phyloP scores from a whole-genome alignment of 1,140 invertebrate species.

The Chironomus striatipennis region DNA sequence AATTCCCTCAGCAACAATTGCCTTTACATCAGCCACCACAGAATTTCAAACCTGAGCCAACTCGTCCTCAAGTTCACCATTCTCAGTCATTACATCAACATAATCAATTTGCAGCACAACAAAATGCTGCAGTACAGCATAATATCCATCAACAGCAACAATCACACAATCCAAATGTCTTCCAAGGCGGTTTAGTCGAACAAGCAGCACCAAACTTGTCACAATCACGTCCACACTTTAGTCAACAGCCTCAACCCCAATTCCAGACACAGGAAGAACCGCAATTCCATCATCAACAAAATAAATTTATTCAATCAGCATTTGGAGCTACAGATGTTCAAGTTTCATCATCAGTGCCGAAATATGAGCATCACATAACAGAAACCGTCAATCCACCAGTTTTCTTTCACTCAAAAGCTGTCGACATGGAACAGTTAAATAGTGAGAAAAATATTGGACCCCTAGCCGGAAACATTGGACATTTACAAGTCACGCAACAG shows the following conservation, averaged over 20 bases:
- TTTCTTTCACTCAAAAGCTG: not conserved
- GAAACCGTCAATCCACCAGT: slow-evolving; percentile 37
- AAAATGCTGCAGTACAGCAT: slow-evolving; percentile 25
- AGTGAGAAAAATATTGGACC: not conserved
- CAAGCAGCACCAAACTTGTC: slow-evolving; percentile 16
- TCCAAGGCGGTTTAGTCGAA: slow-evolving; percentile 20
- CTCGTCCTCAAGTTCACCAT: slow-evolving; percentile 27
- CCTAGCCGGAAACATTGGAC: not conserved
- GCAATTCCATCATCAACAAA: slow-evolving; percentile 29
- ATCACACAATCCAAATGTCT: slow-evolving; percentile 7
- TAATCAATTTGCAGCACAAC: slow-evolving; percentile 26
- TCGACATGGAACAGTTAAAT: not conserved
- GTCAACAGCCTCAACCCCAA: not conserved
- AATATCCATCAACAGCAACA: not conserved
- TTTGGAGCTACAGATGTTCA: slow-evolving; percentile 50
- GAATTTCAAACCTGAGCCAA: slow-evolving; percentile 31
- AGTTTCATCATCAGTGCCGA: slow-evolving; percentile 61
- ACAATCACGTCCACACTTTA: not conserved
- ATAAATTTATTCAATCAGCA: slow-evolving; percentile 35
- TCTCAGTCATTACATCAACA: slow-evolving; percentile 31
- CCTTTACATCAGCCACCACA: slow-evolving; percentile 34
- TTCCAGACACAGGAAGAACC: not conserved
- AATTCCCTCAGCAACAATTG: slow-evolving; percentile 33
- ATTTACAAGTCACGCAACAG: slow-evolving; percentile 1
- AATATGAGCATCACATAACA: slow-evolving; percentile 64